A percentile compares a stretch with the other conserved stretches of the same genome.
Conservation (phyloP, 2,113 vertebrate genomes). For the Passer domesticus region DNA sequence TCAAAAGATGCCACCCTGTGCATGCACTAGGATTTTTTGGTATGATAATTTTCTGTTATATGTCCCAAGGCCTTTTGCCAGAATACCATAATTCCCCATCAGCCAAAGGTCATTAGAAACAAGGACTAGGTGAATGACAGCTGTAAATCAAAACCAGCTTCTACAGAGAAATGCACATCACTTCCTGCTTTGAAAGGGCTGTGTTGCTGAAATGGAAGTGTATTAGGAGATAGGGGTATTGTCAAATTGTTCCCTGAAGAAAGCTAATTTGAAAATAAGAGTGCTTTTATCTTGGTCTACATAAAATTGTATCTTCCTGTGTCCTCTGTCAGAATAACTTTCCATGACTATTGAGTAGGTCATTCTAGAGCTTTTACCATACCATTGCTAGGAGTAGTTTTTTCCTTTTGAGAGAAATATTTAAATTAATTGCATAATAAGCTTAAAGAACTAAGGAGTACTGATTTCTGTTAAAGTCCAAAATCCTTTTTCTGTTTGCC, state of each 20-base stretch:
- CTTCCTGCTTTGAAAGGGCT: background rate
- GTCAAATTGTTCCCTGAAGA: background rate
- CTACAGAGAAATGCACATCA: background rate
- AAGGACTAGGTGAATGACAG: background rate
- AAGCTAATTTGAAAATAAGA: background rate
- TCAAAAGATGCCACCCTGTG: background rate
- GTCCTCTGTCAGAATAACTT: background rate
- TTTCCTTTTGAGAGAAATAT: background rate
- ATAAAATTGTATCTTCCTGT: background rate
- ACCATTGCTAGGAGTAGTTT: background rate
- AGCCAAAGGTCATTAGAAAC: background rate
- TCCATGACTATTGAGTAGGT: background rate
- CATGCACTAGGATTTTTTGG: background rate
- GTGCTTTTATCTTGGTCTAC: background rate
- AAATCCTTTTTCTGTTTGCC: background rate
- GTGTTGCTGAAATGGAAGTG: background rate
- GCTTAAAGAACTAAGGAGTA: background rate
- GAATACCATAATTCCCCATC: background rate
- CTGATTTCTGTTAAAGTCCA: background rate
- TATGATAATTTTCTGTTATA: background rate
- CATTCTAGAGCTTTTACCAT: background rate
- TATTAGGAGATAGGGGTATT: background rate
- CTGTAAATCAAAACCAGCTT: background rate
- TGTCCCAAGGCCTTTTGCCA: background rate
- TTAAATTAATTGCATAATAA: background rate